Base-by-base conservation (phyloP, 2,888 invertebrate species). In the Eilema griseolum region DNA sequence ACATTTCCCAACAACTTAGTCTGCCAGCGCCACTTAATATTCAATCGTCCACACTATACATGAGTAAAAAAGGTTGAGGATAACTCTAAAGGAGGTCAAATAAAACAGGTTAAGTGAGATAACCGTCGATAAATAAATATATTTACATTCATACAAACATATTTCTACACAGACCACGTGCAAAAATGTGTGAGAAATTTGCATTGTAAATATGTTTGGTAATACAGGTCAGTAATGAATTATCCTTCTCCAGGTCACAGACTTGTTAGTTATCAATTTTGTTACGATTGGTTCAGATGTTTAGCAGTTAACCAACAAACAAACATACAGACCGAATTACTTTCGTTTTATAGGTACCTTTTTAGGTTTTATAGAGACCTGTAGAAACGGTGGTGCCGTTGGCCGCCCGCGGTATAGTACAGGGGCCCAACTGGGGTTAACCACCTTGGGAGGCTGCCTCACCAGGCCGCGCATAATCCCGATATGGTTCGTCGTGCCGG, bases 1-100 rank as follows among this genome's bases (percentile, higher is more conserved):
- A 52, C n/a, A 52, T 52, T 52, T n/a, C 52, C n/a, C n/a, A 52
- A 52, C 52, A n/a, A n/a, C 52, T 52, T 52, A 10, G 52, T 52
- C 52, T n/a, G n/a, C n/a, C 52, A 52, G 52, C 52, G n/a, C 52
- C 52, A 52, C 56, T 37, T 24, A 67, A 67, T 14, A 67, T 61
- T 62, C 57, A n/a, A 31, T 37, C 52, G 8, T 62, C 23, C 33
- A 31, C 61, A 31, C 26, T 11, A 33, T n/a, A 56, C 33, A 61
- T 52, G 62, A 41, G 24, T 23, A 31, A 56, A 69, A 61, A 61
- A 65, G 31, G 65, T 61, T 37, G 26, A 63, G 63, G 46, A 71
- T 71, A 71, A 65, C 16, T 68, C 28, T 28, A 61, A 71, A 41
- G 60, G 60, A 67, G 68, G 71, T 68, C 71, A 65, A 65, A 61